These are phyloP conservation scores for Trididemnum clinides DNA, from an alignment of 23 tunicate species.

Conservation along the genomic window DNA sequence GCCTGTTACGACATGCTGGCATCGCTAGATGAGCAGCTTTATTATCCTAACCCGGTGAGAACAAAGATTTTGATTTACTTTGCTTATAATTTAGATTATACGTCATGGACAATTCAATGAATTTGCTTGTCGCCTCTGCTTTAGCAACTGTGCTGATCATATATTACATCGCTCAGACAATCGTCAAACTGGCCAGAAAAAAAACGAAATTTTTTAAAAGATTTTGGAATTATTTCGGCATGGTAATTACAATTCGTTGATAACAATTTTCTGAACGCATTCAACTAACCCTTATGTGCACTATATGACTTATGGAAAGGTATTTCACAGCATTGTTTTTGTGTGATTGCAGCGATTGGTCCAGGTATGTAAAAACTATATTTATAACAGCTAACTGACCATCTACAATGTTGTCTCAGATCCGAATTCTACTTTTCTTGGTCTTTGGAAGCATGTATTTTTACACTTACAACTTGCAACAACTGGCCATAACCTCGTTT, in stretches of 20 bases:
- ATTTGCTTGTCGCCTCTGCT: conserved; percentile 18
- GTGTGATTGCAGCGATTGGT: no score
- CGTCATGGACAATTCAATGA: background rate
- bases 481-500: conserved; percentile 11
- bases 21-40: no score
- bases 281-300: no score
- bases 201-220: conserved; percentile 25
- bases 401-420: conserved; percentile 7
- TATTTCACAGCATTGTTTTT: no score
- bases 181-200: conserved; percentile 2
- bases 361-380: no score
- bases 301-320: no score
- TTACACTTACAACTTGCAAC: conserved; percentile 11
- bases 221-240: conserved; percentile 38
- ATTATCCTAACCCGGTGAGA: no score
- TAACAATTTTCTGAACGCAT: no score
- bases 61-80: no score
- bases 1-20: no score
- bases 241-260: conserved; percentile 16
- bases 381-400: no score
- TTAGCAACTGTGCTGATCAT: conserved; percentile 7
- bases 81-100: conserved; percentile 48
- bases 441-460: background rate
- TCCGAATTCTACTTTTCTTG: conserved; percentile 31
- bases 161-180: conserved; percentile 16